phyloP scores from a whole-genome alignment of 2,888 invertebrate species.

The Blastobasis adustella region DNA sequence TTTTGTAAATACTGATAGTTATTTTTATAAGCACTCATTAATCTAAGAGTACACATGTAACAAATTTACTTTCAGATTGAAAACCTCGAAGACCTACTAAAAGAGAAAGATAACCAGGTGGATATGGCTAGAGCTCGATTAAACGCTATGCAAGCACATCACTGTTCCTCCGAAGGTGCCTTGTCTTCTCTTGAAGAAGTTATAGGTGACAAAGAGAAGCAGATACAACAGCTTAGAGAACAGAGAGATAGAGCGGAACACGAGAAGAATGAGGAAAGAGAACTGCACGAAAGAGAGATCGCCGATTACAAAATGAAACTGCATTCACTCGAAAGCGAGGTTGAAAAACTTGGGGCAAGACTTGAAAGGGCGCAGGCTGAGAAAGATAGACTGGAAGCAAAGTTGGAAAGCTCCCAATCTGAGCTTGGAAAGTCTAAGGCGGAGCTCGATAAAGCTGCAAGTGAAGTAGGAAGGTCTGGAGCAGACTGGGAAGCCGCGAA shows the following conservation, averaged over 20 bases:
- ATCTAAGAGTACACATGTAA: neutral
- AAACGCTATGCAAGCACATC: constrained; percentile 95
- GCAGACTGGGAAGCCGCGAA: constrained; percentile 92
- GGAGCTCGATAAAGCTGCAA: constrained; percentile 92
- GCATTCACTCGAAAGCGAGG: constrained; percentile 92
- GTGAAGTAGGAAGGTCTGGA: constrained; percentile 91
- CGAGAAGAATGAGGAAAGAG: constrained; percentile 96
- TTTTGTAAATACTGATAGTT: constrained; percentile 1
- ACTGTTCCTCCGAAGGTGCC: constrained; percentile 94
- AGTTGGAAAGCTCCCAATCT: constrained; percentile 93
- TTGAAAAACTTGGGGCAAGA: constrained; percentile 89
- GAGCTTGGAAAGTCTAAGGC: constrained; percentile 96
- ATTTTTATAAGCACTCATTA: neutral
- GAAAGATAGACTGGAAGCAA: constrained; percentile 92
- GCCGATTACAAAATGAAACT: constrained; percentile 97
- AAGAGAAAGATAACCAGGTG: constrained; percentile 98
- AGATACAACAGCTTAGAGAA: constrained; percentile 94
- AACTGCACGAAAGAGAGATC: constrained; percentile 92
- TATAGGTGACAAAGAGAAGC: constrained; percentile 97
- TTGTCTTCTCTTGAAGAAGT: constrained; percentile 95
- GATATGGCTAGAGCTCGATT: constrained; percentile 94
- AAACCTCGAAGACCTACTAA: constrained; percentile 95
- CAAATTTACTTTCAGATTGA: constrained; percentile 83
- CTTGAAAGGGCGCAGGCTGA: constrained; percentile 92
- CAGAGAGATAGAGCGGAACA: constrained; percentile 96